phyloP scores from a whole-genome alignment of 2,797 vertebrate species.

The Mus spretus region DNA sequence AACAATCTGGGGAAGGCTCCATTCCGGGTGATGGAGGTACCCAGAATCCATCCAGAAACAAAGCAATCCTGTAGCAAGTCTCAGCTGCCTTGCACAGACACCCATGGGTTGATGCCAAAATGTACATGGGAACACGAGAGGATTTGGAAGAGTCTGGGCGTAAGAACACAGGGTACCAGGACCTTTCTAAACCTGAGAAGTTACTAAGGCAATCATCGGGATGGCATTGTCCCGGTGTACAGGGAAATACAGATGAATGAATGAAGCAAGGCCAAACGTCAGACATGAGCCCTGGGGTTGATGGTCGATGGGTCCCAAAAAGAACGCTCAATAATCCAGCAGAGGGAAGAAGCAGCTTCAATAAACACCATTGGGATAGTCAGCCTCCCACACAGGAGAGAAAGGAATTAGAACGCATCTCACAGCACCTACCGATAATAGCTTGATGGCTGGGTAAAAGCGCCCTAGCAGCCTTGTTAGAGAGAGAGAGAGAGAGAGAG shows the following conservation, averaged over 20 bases:
- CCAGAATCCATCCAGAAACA: neutral
- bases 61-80: neutral
- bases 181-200: neutral
- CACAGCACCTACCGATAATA: neutral
- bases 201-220: too few species aligned
- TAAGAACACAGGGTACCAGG: neutral
- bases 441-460: neutral
- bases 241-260: accelerated
- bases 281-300: neutral
- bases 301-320: neutral
- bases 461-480: neutral
- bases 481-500: too few species aligned
- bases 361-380: neutral
- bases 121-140: neutral
- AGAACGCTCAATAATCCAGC: neutral
- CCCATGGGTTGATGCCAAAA: neutral
- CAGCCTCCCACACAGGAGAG: neutral
- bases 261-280: neutral
- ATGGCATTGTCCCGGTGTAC: neutral
- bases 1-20: neutral
- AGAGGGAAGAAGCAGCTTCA: neutral
- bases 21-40: accelerated
- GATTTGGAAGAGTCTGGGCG: neutral
- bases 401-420: neutral
- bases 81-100: neutral